phyloP scores from a whole-genome alignment of 2,888 invertebrate species.

The Leucophenga montana region DNA sequence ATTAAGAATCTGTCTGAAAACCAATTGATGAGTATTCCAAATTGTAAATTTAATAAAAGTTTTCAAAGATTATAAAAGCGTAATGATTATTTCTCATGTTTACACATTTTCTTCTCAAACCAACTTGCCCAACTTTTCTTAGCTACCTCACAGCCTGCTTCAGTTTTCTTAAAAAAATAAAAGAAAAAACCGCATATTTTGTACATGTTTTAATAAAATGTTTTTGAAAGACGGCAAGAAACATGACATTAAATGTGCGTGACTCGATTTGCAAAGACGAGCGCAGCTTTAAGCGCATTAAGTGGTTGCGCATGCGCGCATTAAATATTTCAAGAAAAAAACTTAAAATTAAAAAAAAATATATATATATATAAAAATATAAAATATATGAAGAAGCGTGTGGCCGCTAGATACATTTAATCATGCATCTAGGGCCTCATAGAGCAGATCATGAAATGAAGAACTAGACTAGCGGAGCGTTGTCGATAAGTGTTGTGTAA shows the following conservation, averaged over 20 bases:
- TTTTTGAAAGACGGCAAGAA: conserved; percentile 14
- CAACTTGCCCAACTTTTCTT: neutral
- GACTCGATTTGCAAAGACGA: conserved; percentile 43
- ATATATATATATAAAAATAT: no score
- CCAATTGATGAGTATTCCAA: no score
- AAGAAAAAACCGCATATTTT: conserved; percentile 6
- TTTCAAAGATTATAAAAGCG: no score
- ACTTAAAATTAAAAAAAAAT: no score
- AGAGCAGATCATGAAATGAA: no score
- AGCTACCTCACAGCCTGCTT: neutral
- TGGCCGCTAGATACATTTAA: conserved; percentile 20
- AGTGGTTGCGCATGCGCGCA: conserved; percentile 27
- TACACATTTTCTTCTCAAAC: neutral
- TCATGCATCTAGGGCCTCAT: conserved; percentile 49
- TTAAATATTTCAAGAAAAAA: neutral
- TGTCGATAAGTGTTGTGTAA: conserved; percentile 48
- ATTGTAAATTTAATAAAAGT: no score
- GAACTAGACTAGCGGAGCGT: neutral
- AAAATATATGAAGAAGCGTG: neutral
- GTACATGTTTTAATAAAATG: conserved; percentile 31
- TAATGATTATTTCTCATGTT: no score
- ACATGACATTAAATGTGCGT: conserved; percentile 47
- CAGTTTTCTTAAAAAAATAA: neutral
- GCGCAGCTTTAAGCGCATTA: neutral
- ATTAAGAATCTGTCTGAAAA: no score